Conservation (phyloP, 2,888 invertebrate species). For the Sturmia bella region DNA sequence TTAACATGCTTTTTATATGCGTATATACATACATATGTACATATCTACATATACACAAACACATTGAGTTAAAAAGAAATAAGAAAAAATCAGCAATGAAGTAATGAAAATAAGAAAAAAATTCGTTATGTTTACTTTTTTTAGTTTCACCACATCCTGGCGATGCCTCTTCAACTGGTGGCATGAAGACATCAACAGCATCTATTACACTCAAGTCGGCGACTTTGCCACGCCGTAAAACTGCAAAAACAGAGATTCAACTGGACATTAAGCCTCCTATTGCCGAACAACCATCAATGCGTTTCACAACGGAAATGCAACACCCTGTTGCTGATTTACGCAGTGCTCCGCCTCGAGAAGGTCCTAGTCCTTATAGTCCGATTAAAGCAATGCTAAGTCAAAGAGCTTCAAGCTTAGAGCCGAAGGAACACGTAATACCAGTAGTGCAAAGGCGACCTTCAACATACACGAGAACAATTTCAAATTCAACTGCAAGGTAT, state of each 20-base stretch:
- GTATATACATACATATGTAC: constrained; percentile 22
- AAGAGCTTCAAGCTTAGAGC: constrained; percentile 84
- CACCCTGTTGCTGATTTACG: constrained; percentile 83
- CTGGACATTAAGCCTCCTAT: constrained; percentile 83
- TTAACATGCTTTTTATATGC: constrained; percentile 18
- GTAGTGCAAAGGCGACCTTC: constrained; percentile 84
- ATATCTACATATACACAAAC: neutral
- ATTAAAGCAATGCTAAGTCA: constrained; percentile 77
- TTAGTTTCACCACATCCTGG: constrained; percentile 34
- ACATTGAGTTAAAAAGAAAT: constrained; percentile 38
- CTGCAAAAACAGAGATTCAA: constrained; percentile 86
- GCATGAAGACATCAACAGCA: constrained; percentile 84
- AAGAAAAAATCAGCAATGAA: neutral
- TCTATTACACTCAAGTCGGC: constrained; percentile 87
- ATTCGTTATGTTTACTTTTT: constrained; percentile 6
- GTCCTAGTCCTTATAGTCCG: constrained; percentile 80
- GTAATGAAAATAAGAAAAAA: too few species aligned
- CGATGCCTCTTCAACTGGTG: constrained; percentile 70
- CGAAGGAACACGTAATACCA: constrained; percentile 87
- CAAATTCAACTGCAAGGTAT: constrained; percentile 79
- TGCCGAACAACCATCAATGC: constrained; percentile 81
- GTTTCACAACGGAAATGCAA: constrained; percentile 85
- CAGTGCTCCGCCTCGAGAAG: constrained; percentile 81
- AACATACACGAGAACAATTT: constrained; percentile 78
- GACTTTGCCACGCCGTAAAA: constrained; percentile 86